A percentile compares a stretch with the other conserved stretches of the same genome.
Conservation (phyloP, 2,113 vertebrate species). For the Opisthocomus hoazin region DNA sequence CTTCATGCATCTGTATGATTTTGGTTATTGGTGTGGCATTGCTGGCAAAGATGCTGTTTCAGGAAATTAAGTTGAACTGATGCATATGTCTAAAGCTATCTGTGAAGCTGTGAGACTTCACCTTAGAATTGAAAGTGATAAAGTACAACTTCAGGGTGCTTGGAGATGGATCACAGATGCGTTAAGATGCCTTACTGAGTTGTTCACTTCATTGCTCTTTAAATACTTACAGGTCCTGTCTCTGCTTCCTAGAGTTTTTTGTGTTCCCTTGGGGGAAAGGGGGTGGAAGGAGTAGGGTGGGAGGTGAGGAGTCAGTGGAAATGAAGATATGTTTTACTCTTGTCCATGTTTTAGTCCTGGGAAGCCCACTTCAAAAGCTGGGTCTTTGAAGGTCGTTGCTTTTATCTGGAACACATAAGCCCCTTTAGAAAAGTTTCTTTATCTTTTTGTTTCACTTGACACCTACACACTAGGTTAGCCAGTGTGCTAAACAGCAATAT, state of each 20-base stretch:
- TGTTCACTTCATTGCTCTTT: background rate
- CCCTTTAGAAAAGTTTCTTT: conserved; percentile 57
- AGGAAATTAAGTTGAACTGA: background rate
- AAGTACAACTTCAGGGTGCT: background rate
- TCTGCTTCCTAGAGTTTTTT: background rate
- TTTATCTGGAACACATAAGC: conserved; percentile 62
- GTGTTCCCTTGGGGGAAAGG: background rate
- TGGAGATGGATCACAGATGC: background rate
- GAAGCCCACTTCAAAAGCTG: conserved; percentile 57
- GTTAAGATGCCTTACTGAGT: background rate
- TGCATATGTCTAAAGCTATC: background rate
- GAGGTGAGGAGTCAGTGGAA: background rate
- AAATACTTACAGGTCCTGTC: background rate
- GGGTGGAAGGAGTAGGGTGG: background rate
- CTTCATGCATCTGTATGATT: background rate
- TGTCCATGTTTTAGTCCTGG: background rate
- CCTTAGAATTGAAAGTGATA: background rate
- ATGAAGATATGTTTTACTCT: background rate
- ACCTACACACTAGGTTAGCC: conserved; percentile 49
- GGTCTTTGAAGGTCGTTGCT: conserved; percentile 56
- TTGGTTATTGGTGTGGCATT: background rate
- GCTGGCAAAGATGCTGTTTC: background rate
- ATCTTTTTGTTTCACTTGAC: conserved; percentile 55
- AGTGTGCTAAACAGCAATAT: background rate
- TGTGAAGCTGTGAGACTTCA: background rate